Percentiles rank a stretch among this genome's conserved stretches.
These are phyloP conservation scores for Pinna nobilis DNA, from an alignment of 1,140 invertebrate species.

Conservation along the genomic window DNA sequence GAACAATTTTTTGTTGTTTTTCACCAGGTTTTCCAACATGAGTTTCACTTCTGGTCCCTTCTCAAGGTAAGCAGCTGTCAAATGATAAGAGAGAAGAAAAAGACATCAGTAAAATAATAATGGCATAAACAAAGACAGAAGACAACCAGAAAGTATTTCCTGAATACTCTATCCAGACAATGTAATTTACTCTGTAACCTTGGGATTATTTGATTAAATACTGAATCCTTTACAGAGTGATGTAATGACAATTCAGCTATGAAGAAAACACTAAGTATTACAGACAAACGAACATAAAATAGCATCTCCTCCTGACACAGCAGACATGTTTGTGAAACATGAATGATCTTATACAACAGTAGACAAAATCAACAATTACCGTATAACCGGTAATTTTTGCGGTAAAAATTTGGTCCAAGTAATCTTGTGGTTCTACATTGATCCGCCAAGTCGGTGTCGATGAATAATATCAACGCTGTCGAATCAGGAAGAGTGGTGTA, in stretches of 20 bases:
- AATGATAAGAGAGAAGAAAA: neutral
- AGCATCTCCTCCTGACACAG: too few species aligned
- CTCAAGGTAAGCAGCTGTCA: slow-evolving; percentile 83
- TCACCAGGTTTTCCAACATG: slow-evolving; percentile 86
- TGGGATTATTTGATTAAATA: neutral
- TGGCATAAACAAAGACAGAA: neutral
- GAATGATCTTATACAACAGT: too few species aligned
- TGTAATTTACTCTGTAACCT: neutral
- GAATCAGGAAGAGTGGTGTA: too few species aligned
- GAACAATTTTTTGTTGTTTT: slow-evolving; percentile 91
- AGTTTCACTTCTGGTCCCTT: slow-evolving; percentile 83
- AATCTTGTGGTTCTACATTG: too few species aligned
- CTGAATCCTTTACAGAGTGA: neutral
- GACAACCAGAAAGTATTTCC: neutral
- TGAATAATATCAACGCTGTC: too few species aligned
- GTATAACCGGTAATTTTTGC: too few species aligned
- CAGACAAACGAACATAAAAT: too few species aligned
- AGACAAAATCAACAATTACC: too few species aligned
- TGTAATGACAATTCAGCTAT: slow-evolving; percentile 3
- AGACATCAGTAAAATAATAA: neutral
- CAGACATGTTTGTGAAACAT: too few species aligned
- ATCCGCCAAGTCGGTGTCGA: too few species aligned
- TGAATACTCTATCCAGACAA: neutral
- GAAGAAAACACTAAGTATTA: too few species aligned
- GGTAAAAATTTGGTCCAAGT: too few species aligned